phyloP scores from a whole-genome alignment of 2,888 invertebrate species.

The Spicauda simplicius region DNA sequence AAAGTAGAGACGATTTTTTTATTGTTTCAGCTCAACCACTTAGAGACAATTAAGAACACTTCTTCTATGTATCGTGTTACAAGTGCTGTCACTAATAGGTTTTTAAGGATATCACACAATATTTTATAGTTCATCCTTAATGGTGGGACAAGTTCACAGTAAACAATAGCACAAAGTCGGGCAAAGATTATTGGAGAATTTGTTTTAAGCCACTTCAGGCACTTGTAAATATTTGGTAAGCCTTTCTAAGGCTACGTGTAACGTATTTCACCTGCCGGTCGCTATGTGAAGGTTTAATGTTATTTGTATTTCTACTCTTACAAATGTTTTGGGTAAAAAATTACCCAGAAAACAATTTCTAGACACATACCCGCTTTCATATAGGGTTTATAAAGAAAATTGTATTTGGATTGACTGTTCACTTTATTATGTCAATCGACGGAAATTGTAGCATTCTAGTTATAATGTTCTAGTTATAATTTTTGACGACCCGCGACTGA shows the following conservation, averaged over 20 bases:
- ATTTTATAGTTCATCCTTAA: slow-evolving; percentile 1
- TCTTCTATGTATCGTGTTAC: too few relatives aligned
- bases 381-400: background rate
- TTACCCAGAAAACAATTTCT: slow-evolving; percentile 1
- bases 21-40: too few relatives aligned
- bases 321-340: slow-evolving; percentile 13
- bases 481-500: too few relatives aligned
- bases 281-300: slow-evolving; percentile 62
- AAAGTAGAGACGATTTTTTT: too few relatives aligned
- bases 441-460: background rate
- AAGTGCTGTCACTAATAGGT: too few relatives aligned
- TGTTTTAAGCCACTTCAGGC: slow-evolving; percentile 82
- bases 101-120: background rate
- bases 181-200: slow-evolving; percentile 81
- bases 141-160: slow-evolving; percentile 52
- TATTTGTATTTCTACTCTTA: slow-evolving; percentile 58
- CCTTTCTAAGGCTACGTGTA: slow-evolving; percentile 64
- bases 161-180: slow-evolving; percentile 65
- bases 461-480: background rate
- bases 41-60: too few relatives aligned
- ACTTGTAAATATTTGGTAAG: slow-evolving; percentile 81
- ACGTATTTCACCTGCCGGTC: slow-evolving; percentile 67
- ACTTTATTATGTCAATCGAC: background rate
- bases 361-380: background rate
- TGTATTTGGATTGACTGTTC: background rate